Percentiles rank a stretch among this genome's conserved stretches.
These are phyloP conservation scores for Oconnorella tubifera DNA, from an alignment of 2,888 invertebrate genomes.

Conservation along the genomic window DNA sequence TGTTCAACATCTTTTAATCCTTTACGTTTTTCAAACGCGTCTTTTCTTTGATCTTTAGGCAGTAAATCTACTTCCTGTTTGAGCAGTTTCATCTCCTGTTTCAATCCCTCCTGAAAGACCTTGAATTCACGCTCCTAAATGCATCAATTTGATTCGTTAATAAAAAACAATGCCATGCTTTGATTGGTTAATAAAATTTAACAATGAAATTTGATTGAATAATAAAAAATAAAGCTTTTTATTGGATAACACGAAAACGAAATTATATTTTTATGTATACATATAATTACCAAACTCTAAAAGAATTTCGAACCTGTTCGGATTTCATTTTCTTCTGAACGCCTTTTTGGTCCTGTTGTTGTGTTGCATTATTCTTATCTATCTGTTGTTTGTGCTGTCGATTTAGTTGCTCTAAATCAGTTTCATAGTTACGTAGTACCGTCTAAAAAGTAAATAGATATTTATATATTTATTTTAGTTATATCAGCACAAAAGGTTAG, in stretches of 20 bases:
- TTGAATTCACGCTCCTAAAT: conserved; percentile 79
- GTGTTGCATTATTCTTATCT: conserved; percentile 86
- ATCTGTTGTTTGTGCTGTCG: conserved; percentile 85
- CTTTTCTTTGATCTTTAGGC: conserved; percentile 87
- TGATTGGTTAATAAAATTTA: no score
- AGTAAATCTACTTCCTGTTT: conserved; percentile 87
- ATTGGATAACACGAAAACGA: not conserved
- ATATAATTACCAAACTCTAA: not conserved
- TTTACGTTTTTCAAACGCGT: conserved; percentile 75
- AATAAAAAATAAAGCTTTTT: not conserved
- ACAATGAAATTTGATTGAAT: not conserved
- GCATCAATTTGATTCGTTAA: not conserved
- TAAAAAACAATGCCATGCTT: not conserved
- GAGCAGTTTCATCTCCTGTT: conserved; percentile 84
- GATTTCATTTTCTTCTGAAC: conserved; percentile 83
- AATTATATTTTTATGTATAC: not conserved
- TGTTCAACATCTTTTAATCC: conserved; percentile 87
- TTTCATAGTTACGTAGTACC: conserved; percentile 80
- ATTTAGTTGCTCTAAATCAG: conserved; percentile 82
- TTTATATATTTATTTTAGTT: no score
- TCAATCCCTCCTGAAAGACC: conserved; percentile 85
- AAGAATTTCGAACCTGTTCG: conserved; percentile 67
- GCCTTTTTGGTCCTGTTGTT: conserved; percentile 83
- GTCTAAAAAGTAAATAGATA: no score
- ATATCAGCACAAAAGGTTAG: no score